Conservation (phyloP, 2,113 vertebrate species). For the Pampusana beccarii region DNA sequence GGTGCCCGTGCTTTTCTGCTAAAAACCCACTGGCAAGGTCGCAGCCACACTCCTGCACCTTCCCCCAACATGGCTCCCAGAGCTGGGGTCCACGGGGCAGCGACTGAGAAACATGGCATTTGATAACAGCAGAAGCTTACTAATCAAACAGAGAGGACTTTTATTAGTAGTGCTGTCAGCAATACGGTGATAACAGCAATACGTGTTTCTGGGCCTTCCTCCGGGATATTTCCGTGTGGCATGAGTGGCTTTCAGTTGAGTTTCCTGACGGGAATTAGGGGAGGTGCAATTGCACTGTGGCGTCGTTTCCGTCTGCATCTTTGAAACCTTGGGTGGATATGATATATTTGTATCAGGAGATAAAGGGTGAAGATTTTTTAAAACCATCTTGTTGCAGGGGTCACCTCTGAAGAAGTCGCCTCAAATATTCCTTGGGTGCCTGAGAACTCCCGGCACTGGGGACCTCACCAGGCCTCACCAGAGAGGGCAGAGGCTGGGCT, state of each 20-base stretch:
- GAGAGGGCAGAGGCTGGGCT: not conserved
- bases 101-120: not conserved
- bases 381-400: not conserved
- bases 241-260: not conserved
- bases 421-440: not conserved
- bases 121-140: not conserved
- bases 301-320: not conserved
- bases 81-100: rapidly evolving
- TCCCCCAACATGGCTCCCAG: not conserved
- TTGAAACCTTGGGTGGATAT: not conserved
- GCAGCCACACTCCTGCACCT: not conserved
- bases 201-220: rapidly evolving
- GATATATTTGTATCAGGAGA: not conserved
- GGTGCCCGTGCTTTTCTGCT: not conserved
- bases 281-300: not conserved
- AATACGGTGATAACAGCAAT: not conserved
- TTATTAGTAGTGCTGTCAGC: not conserved
- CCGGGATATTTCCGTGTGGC: not conserved
- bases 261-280: not conserved
- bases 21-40: not conserved
- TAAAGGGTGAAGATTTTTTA: not conserved
- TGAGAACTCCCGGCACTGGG: rapidly evolving
- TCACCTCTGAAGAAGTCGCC: not conserved
- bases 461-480: not conserved
- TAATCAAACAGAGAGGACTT: not conserved